Conservation (phyloP, 92 coral and sea anemone species). For the Nematostella vectensis region DNA sequence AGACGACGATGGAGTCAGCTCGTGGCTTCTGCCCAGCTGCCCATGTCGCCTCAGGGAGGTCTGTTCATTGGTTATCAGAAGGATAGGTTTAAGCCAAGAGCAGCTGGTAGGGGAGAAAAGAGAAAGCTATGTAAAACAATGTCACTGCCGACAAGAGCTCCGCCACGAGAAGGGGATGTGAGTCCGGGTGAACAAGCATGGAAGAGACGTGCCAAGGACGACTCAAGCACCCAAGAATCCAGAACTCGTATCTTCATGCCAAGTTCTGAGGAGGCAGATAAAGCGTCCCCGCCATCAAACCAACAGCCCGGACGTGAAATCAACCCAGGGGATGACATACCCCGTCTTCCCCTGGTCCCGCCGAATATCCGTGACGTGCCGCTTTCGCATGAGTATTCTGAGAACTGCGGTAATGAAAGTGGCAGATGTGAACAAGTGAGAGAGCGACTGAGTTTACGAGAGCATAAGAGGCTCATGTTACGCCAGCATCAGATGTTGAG, state of each 20-base stretch:
- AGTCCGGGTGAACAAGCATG: slow-evolving; percentile 1
- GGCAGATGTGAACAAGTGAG: not conserved
- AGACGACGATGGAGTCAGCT: slow-evolving; percentile 33
- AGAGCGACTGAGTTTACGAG: not conserved
- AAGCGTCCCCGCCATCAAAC: not conserved
- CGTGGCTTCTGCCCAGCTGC: slow-evolving; percentile 31
- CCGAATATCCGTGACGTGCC: not conserved
- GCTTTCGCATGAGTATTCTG: not conserved
- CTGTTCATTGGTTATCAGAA: not conserved
- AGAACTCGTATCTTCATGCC: slow-evolving; percentile 55
- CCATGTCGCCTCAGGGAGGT: slow-evolving; percentile 5
- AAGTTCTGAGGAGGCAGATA: slow-evolving; percentile 23
- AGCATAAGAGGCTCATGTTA: not conserved
- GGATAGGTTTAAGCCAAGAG: slow-evolving; percentile 1
- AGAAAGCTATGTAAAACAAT: slow-evolving; percentile 23
- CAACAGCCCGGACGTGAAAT: not conserved
- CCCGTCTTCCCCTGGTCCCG: not conserved
- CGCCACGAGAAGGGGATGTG: slow-evolving; percentile 5
- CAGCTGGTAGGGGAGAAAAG: slow-evolving; percentile 7
- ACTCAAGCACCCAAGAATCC: slow-evolving; percentile 20
- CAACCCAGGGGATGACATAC: not conserved
- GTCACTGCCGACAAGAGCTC: slow-evolving; percentile 17
- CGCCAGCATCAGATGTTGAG: not conserved
- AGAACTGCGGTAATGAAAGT: not conserved
- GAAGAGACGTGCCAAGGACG: slow-evolving; percentile 27